These are phyloP conservation scores for Sphyrna mokarran DNA, from an alignment of 2,113 vertebrate genomes.

Conservation along the genomic window DNA sequence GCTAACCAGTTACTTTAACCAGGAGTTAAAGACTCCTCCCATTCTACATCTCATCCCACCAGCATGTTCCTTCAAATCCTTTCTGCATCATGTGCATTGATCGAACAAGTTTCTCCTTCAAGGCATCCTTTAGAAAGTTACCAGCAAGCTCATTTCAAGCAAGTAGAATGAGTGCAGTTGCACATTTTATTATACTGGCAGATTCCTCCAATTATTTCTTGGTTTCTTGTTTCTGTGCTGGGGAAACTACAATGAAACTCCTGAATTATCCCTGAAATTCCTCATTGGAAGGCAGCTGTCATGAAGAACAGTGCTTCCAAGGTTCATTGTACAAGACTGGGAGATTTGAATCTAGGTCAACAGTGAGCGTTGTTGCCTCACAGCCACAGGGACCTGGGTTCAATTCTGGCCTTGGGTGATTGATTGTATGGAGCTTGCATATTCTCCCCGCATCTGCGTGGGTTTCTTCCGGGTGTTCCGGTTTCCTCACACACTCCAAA, in stretches of 20 bases:
- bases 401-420: no score
- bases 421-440: no score
- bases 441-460: no score
- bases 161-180: not conserved
- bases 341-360: not conserved
- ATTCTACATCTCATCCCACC: not conserved
- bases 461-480: no score
- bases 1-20: no score
- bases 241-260: not conserved
- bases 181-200: not conserved
- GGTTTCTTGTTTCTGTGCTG: not conserved
- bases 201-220: not conserved
- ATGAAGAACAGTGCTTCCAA: not conserved
- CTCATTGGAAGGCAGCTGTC: not conserved
- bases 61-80: not conserved
- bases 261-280: not conserved
- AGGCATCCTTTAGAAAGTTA: not conserved
- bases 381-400: no score
- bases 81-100: not conserved
- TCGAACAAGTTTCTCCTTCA: not conserved
- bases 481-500: no score
- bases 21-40: not conserved
- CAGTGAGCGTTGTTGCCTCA: no score
- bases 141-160: not conserved
- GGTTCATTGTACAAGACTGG: not conserved